Percentiles rank a stretch among this genome's conserved stretches.
Evolutionary conservation across 1,140 invertebrate species (phyloP).

Genomic region (Drosophila obscura): DNA sequence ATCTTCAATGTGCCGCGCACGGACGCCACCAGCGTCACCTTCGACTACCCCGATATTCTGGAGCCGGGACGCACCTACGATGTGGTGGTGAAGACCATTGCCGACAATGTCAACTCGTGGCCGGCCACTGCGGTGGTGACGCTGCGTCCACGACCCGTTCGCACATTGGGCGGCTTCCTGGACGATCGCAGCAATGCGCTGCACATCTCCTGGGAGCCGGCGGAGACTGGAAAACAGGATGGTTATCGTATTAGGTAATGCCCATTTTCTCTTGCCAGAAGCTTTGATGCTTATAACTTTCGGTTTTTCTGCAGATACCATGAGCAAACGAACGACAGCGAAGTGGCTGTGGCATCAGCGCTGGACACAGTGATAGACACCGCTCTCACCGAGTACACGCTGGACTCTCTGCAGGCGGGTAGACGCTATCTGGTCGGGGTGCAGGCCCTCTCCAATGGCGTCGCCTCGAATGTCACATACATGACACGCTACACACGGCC

Average conservation of each 20-base stretch:
- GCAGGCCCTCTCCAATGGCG: conserved; percentile 91
- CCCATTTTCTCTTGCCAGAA: neutral
- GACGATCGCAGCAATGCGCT: conserved; percentile 89
- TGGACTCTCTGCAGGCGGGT: conserved; percentile 92
- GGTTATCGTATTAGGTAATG: conserved; percentile 88
- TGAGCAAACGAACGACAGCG: conserved; percentile 89
- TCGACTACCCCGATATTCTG: conserved; percentile 91
- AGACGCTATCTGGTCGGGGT: conserved; percentile 94
- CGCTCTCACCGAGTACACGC: conserved; percentile 86
- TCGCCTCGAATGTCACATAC: conserved; percentile 90
- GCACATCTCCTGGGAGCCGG: conserved; percentile 90
- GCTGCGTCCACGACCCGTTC: conserved; percentile 90
- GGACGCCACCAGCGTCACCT: conserved; percentile 87
- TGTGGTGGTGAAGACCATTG: conserved; percentile 95
- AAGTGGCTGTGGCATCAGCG: conserved; percentile 84
- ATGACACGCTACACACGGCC: conserved; percentile 91
- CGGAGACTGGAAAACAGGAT: conserved; percentile 91
- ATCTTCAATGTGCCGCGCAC: conserved; percentile 87
- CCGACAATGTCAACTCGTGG: conserved; percentile 96
- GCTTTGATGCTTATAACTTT: neutral
- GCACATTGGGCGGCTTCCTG: conserved; percentile 85
- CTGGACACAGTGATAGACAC: conserved; percentile 87
- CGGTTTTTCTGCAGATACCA: conserved; percentile 86
- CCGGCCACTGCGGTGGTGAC: conserved; percentile 93
- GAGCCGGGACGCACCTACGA: conserved; percentile 94